These are phyloP conservation scores for Thunnus maccoyii DNA, from an alignment of 2,113 vertebrate species.

Conservation along the genomic window DNA sequence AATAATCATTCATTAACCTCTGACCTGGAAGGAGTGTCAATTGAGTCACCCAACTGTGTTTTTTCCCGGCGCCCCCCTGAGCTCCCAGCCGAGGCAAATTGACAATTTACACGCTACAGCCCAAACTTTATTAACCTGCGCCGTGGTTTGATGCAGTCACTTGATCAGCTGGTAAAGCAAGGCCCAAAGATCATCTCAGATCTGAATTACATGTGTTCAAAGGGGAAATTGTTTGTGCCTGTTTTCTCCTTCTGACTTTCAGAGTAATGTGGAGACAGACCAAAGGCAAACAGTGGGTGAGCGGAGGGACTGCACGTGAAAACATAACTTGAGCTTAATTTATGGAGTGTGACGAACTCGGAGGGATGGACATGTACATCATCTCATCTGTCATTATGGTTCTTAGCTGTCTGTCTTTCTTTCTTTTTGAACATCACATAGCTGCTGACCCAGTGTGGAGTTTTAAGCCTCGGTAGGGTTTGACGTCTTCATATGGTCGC, in stretches of 20 bases:
- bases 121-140: conserved; percentile 77
- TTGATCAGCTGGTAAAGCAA: conserved; percentile 61
- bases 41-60: conserved; percentile 67
- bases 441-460: conserved; percentile 44
- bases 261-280: conserved; percentile 27
- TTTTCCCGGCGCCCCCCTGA: conserved; percentile 26
- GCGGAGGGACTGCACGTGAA: conserved; percentile 29
- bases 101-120: conserved; percentile 66
- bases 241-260: conserved; percentile 5
- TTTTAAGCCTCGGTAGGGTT: conserved; percentile 34
- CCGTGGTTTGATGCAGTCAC: conserved; percentile 55
- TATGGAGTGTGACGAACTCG: conserved; percentile 63
- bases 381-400: conserved; percentile 53
- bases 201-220: conserved; percentile 26
- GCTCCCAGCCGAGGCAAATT: conserved; percentile 64
- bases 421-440: conserved; percentile 45
- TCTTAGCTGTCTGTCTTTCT: conserved; percentile 39
- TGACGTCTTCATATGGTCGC: conserved; percentile 75
- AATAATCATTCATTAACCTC: conserved; percentile 87
- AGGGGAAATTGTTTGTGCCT: background rate
- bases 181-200: background rate
- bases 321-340: conserved; percentile 61
- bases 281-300: conserved; percentile 22
- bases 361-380: conserved; percentile 60
- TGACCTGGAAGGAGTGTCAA: conserved; percentile 80